Conservation (phyloP, 2,113 vertebrate genomes). For the Ptychochromis oligacanthus region DNA sequence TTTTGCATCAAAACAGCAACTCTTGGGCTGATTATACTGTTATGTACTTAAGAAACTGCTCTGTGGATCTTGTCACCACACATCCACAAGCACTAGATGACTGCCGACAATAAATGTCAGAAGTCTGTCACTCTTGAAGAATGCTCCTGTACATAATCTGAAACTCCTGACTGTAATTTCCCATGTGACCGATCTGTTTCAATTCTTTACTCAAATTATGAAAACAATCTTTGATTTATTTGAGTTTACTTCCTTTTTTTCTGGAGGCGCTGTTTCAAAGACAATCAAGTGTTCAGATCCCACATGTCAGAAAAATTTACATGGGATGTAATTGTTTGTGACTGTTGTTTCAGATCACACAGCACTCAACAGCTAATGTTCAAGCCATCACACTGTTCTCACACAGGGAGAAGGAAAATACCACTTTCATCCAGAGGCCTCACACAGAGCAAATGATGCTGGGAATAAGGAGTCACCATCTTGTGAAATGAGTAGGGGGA, state of each 20-base stretch:
- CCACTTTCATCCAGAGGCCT: constrained; percentile 47
- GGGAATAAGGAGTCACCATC: constrained; percentile 71
- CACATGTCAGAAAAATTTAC: not conserved
- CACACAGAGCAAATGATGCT: constrained; percentile 67
- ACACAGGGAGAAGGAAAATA: constrained; percentile 42
- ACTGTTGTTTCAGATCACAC: not conserved
- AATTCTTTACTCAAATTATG: not conserved
- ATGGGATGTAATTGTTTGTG: not conserved
- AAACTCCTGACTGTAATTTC: not conserved
- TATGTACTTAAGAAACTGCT: not conserved
- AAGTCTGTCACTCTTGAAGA: not conserved
- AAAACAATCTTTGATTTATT: not conserved
- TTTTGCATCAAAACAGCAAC: not conserved
- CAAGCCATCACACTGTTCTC: not conserved
- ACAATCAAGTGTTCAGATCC: not conserved
- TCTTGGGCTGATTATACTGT: not conserved
- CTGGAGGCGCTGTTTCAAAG: not conserved
- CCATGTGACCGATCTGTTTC: not conserved
- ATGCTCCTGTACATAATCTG: not conserved
- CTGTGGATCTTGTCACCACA: not conserved
- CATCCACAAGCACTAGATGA: too few species aligned
- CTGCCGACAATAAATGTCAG: not conserved
- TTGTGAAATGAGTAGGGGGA: constrained; percentile 33
- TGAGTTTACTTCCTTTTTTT: not conserved
- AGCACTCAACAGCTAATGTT: not conserved